Evolutionary conservation across 2,888 invertebrate species (phyloP), one percentile per base, ranked within the genome.

Genomic region (Drosophila pullipes): DNA sequence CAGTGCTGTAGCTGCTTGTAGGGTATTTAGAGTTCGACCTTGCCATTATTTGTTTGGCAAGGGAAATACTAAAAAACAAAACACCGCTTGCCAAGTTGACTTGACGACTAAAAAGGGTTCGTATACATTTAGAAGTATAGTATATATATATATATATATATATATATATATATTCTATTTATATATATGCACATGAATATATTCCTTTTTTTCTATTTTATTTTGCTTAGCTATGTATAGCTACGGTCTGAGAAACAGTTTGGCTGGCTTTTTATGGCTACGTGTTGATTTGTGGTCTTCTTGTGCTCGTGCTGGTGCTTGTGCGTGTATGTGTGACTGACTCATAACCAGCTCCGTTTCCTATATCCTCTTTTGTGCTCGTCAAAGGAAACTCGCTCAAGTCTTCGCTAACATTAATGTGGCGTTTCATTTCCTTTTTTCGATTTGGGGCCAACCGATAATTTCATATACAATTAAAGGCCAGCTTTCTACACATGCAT

Each of bases 281-380:
- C 84, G 84, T 86, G 79, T 85, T 85, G 84, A 85, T 83, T 86
- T 77, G 81, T 76, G 65, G 61, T 62, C 63, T 66, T 59, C 41
- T 7, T 65, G 49, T 53, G 33, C 59, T 11, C 5, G 30, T 30
- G 28, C 28, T 25, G 62, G 41, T 44, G 30, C 50, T 30, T 68
- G 50, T 53, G 47, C 69, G 58, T 64, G 62, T 54, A 52, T 50
- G 39, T 30, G 62, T 28, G 50, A 55, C 63, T 81, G 72, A 70
- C 76, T 78, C 81, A 68, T 76, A 69, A 73, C 73, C 76, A 70
- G 65, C 54, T 70, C 76, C 68, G 76, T 78, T 78, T 78, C 62
- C 68, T 60, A 59, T 79, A 49, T 44, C 41, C 54, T 49, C 35
- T 72, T 79, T 79, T 79, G 70, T 79, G 83, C 59, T 55, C 30